These are phyloP conservation scores for Cheilosia urbana DNA, from an alignment of 2,888 invertebrate genomes.

Conservation along the genomic window DNA sequence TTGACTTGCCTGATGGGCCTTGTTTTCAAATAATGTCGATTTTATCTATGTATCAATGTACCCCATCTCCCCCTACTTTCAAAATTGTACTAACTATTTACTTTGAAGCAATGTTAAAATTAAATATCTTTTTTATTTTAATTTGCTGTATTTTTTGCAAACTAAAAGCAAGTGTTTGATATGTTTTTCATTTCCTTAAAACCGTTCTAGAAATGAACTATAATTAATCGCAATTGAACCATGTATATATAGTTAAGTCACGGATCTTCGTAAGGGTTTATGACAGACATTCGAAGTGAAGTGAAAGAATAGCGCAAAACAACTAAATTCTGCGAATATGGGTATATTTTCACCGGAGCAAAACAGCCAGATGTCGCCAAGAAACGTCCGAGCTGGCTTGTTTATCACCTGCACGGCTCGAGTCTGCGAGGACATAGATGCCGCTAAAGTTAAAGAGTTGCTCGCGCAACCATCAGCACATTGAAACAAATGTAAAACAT, in stretches of 20 bases:
- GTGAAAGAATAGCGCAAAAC: not conserved
- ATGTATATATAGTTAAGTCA: no score
- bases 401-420: constrained; percentile 40
- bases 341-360: constrained; percentile 35
- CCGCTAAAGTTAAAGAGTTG: constrained; percentile 61
- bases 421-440: constrained; percentile 53
- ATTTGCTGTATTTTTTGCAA: not conserved
- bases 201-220: no score
- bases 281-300: not conserved
- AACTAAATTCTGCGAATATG: not conserved
- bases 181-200: constrained; percentile 21
- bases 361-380: constrained; percentile 20
- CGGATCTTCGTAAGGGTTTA: no score
- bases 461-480: constrained; percentile 54
- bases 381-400: not conserved
- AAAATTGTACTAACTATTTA: not conserved
- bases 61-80: constrained; percentile 2
- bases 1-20: no score
- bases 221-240: no score
- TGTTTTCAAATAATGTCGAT: no score
- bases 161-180: not conserved
- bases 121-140: not conserved
- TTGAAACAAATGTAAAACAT: constrained; percentile 66
- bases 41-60: no score
- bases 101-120: constrained; percentile 20